A percentile compares a stretch with the other conserved stretches of the same genome.
Conservation (phyloP, 2,888 invertebrate species). For the Amiota communis region DNA sequence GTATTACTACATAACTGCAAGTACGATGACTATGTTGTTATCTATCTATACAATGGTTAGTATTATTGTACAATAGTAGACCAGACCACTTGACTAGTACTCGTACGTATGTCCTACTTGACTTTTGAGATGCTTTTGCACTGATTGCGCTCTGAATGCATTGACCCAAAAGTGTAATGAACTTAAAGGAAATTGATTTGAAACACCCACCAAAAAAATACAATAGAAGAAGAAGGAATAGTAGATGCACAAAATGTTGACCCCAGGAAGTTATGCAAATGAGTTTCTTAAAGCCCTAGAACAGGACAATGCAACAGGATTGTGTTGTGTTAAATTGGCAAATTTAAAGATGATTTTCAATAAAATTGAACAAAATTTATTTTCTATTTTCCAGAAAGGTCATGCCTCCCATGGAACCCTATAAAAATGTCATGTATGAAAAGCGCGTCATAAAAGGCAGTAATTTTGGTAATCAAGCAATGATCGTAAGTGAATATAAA, state of each 20-base stretch:
- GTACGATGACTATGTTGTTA: slow-evolving; percentile 44
- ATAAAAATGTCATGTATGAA: slow-evolving; percentile 92
- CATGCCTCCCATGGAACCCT: slow-evolving; percentile 73
- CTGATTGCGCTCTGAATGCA: slow-evolving; percentile 25
- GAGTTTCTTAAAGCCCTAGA: slow-evolving; percentile 49
- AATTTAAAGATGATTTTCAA: too few relatives aligned
- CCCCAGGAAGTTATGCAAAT: slow-evolving; percentile 42
- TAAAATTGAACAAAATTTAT: neutral
- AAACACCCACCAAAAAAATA: slow-evolving; percentile 55
- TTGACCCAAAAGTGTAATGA: slow-evolving; percentile 66
- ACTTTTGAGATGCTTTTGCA: neutral
- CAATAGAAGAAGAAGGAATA: too few relatives aligned
- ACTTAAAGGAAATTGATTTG: slow-evolving; percentile 63
- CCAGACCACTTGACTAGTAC: neutral
- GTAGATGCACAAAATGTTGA: too few relatives aligned
- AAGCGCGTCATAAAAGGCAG: slow-evolving; percentile 88
- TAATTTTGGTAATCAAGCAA: slow-evolving; percentile 76
- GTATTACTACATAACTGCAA: slow-evolving; percentile 25
- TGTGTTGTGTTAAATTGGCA: neutral
- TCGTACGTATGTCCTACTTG: slow-evolving; percentile 20
- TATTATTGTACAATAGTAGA: too few relatives aligned
- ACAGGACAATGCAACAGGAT: slow-evolving; percentile 60
- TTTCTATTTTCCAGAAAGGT: slow-evolving; percentile 61
- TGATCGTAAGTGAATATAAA: slow-evolving; percentile 58
- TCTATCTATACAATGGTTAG: too few relatives aligned